Base-by-base conservation (phyloP, 2,797 vertebrate species). In the Ctenopoma kingsleyae region DNA sequence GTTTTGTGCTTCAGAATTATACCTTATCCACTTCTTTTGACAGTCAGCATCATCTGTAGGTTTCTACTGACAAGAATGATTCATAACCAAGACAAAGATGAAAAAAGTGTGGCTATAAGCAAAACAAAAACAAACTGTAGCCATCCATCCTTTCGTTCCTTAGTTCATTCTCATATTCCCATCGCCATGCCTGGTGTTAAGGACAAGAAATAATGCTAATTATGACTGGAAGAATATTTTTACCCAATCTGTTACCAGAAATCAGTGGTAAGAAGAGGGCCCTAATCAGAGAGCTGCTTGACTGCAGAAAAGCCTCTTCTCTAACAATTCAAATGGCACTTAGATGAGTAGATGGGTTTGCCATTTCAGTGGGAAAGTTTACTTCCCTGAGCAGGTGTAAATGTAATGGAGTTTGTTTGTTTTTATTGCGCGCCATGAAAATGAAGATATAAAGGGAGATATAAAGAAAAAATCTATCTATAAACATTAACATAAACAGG, bases 161-260 rank as follows among this genome's bases (percentile, higher is more conserved):
- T 71, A 25, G 35, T 54, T 3, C 5, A 20, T 16, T 25, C 25
- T 56, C 54, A 38, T 69, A 7, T 58, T 74, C 51, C 20, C 23
- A 50, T 4, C 20, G 8, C 12, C 55, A 56, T 38, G 36, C 27
- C 57, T 65, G 74, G 32, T 58, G 36, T 82, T 75, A 72, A 80
- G 60, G 58, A 70, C 50, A 66, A 25, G 38, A 48, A 71, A 43
- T 63, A 66, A 63, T 0, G 5, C 66, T 80, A 64, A 59, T 79
- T 66, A 84, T 81, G 76, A 82, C 53, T 67, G 54, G 53, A 71
- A 55, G 63, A 66, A 76, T 76, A 79, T 80, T 85, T 83, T 86
- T 59, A 84, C 61, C 68, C 56, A 60, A 78, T 84, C 63, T 76
- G 69, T 76, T 71, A 67, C 55, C 43, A 71, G 78, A 64, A 87